Percentiles rank a stretch among this genome's conserved stretches.
Evolutionary conservation across 2,797 vertebrate genomes (phyloP).

Genomic region (Gobio occitaniae): DNA sequence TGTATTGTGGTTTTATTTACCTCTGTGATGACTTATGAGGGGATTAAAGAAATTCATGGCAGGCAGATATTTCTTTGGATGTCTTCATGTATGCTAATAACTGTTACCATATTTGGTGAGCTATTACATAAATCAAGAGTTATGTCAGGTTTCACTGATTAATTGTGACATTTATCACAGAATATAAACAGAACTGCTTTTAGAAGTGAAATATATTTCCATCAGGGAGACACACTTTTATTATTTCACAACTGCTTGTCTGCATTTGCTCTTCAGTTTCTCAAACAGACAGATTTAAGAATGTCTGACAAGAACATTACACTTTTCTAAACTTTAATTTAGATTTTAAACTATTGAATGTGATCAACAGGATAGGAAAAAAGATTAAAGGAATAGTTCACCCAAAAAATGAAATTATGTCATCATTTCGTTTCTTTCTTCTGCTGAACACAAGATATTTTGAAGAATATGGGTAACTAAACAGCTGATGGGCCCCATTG

Average conservation of each 20-base stretch:
- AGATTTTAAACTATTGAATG: not conserved
- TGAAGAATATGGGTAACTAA: too few relatives aligned
- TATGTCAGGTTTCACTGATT: not conserved
- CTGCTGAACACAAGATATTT: too few relatives aligned
- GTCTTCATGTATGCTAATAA: slow-evolving; percentile 2
- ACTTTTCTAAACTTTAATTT: not conserved
- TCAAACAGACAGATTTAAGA: not conserved
- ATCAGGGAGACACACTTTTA: not conserved
- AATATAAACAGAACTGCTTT: not conserved
- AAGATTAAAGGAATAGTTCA: not conserved
- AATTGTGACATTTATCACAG: not conserved
- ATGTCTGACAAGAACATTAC: not conserved
- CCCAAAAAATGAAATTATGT: too few relatives aligned
- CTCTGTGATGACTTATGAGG: not conserved
- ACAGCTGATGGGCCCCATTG: too few relatives aligned
- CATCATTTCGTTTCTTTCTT: too few relatives aligned
- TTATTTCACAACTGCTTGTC: not conserved
- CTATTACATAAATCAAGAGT: slow-evolving; percentile 9
- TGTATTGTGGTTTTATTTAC: slow-evolving; percentile 9
- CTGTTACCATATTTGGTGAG: not conserved
- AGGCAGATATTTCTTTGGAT: not conserved
- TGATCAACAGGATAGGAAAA: not conserved
- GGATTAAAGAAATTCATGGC: slow-evolving; percentile 8
- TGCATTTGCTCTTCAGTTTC: not conserved
- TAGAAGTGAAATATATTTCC: not conserved